Base-by-base conservation (phyloP, 2,888 invertebrate genomes). In the Cheilosia pagana region DNA sequence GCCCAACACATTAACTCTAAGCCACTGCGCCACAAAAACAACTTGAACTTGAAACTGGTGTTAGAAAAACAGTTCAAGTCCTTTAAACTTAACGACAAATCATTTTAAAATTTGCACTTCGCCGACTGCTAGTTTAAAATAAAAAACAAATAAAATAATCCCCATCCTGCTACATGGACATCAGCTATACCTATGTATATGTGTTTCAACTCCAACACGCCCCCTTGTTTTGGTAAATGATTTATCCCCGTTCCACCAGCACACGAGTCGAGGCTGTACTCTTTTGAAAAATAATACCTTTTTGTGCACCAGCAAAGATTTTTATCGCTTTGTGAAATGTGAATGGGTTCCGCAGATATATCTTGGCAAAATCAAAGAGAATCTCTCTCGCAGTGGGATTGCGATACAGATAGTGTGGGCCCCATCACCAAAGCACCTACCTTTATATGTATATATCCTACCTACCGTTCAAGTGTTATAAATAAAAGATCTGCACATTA, bases 401-500 rank as follows among this genome's bases (percentile, higher is more conserved):
- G 65, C 48, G 55, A 28, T 28, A 28, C 28, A 43, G 19, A 68
- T 57, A 55, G 16, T 16, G 16, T n/a, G n/a, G n/a, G n/a, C n/a
- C n/a, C n/a, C n/a, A n/a, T n/a, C n/a, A n/a, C n/a, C n/a, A n/a
- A n/a, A n/a, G n/a, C n/a, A n/a, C n/a, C 25, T 59, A 16, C 45
- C 1, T 12, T 3, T 35, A 12, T 35, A 5, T 55, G 14, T 68
- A n/a, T n/a, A n/a, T n/a, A n/a, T n/a, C n/a, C n/a, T n/a, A 52
- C 68, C 68, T 60, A 76, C 71, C 68, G 71, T 67, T 81, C 60
- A 67, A 85, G 85, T 81, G 85, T 85, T 85, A 81, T 85, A 85
- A 85, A 85, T 85, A 85, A 85, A 81, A 81, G 63, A 85, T 76
- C 81, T 76, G 50, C 63, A 76, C 81, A 85, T 85, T 85, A 85